Evolutionary conservation across 2,797 vertebrate genomes (phyloP), one percentile per base, ranked within the genome.

Genomic region (Tauraco hartlaubi): DNA sequence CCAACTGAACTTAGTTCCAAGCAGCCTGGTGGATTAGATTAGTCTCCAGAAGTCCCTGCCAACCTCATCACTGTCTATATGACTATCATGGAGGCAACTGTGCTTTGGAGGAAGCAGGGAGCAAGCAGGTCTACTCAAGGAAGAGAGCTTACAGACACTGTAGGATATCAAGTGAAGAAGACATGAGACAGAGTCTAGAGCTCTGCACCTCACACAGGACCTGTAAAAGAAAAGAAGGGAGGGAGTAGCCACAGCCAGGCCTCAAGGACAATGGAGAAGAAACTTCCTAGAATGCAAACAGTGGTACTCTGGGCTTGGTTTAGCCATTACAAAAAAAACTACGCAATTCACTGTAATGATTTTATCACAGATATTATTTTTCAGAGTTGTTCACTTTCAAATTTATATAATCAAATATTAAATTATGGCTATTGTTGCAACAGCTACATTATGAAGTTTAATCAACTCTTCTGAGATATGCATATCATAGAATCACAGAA

Each of bases 331-430:
- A 92, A 85, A 84, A 62, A 46, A 86, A 68, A 17, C 11, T 63
- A 33, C 1, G 5, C 9, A 46, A 88, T 86, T 85, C 9, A 46
- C 82, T 93, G 86, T 76, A 86, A 72, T 88, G 49, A 85, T 51
- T 29, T 91, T 48, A 58, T 81, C 44, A 78, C 9, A 52, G 63
- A 68, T 31, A 15, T 66, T 6, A 31, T 29, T 77, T 90, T 91
- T 79, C 62, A 41, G 20, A 41, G 58, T 66, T 58, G 29, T 62
- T 96, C 35, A 44, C 11, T 72, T 90, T 87, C 48, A 49, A 25
- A 76, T 88, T 90, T 84, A 76, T 61, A 85, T 92, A 95, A 90
- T 92, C 59, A 93, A 56, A 35, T 61, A 93, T 87, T 79, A 93
- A 89, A 95, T 96, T 89, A 37, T 79, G 64, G 4, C 25, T 86